These are phyloP conservation scores for Peucedramus taeniatus DNA, from an alignment of 2,113 vertebrate species.

Conservation along the genomic window DNA sequence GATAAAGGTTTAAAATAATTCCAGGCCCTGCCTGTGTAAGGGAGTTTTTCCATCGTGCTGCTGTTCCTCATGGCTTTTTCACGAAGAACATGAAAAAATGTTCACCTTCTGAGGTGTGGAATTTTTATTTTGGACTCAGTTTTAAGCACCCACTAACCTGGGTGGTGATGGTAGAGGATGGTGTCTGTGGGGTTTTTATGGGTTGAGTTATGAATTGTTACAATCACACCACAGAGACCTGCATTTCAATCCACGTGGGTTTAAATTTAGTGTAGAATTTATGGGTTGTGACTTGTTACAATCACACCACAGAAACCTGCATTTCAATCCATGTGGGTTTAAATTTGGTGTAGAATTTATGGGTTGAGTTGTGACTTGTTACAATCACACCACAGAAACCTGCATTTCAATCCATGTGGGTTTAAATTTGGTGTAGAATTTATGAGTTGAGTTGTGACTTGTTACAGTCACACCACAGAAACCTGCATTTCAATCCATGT, in stretches of 20 bases:
- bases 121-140: not conserved
- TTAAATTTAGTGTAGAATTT: not conserved
- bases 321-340: not conserved
- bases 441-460: rapidly evolving
- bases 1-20: not conserved
- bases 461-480: not conserved
- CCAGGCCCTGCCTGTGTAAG: not conserved
- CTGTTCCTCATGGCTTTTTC: not conserved
- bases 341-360: not conserved
- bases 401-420: not conserved
- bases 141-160: not conserved
- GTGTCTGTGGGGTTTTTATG: rapidly evolving
- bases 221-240: not conserved
- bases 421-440: not conserved
- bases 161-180: not conserved
- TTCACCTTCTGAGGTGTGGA: too few species aligned
- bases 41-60: not conserved
- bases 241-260: rapidly evolving
- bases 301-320: not conserved
- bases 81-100: too few species aligned
- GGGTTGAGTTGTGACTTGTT: not conserved
- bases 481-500: rapidly evolving
- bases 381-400: not conserved
- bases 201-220: rapidly evolving
- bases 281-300: rapidly evolving